These are phyloP conservation scores for Empis livida DNA, from an alignment of 2,888 invertebrate genomes.

Conservation along the genomic window DNA sequence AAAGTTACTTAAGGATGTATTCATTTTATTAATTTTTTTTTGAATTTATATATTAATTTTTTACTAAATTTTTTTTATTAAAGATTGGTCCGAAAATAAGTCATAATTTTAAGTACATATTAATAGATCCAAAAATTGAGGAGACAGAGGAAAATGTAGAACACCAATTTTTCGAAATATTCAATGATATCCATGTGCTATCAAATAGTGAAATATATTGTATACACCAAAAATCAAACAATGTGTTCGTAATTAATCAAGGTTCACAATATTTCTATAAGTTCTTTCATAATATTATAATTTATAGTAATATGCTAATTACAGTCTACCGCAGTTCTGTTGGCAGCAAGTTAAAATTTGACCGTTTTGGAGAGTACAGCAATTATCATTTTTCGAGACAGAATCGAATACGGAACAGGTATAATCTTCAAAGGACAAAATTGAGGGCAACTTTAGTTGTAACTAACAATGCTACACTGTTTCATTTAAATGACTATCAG, in stretches of 20 bases:
- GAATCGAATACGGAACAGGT: conserved; percentile 17
- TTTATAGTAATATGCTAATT: no score
- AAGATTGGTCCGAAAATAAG: conserved; percentile 11
- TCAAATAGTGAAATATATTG: conserved; percentile 17
- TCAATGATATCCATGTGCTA: conserved; percentile 11
- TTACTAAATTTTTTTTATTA: conserved; percentile 6
- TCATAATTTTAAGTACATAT: conserved; percentile 13
- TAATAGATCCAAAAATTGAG: conserved; percentile 5
- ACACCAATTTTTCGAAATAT: conserved; percentile 7
- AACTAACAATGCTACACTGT: conserved; percentile 44
- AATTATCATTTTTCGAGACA: no score
- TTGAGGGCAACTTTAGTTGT: conserved; percentile 45
- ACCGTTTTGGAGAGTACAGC: conserved; percentile 12
- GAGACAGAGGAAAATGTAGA: conserved; percentile 5
- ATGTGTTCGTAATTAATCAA: conserved; percentile 5
- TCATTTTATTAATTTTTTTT: neutral
- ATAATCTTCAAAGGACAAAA: conserved; percentile 36
- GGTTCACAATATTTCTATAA: conserved; percentile 3
- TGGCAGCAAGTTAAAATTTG: conserved; percentile 9
- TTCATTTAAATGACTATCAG: conserved; percentile 48
- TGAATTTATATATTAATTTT: neutral
- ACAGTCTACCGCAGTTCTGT: conserved; percentile 15
- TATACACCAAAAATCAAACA: conserved; percentile 7
- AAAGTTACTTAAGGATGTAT: conserved; percentile 8
- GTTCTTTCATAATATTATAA: neutral